phyloP scores from a whole-genome alignment of 1,140 invertebrate species.

The Pseudomyrmex concolor region DNA sequence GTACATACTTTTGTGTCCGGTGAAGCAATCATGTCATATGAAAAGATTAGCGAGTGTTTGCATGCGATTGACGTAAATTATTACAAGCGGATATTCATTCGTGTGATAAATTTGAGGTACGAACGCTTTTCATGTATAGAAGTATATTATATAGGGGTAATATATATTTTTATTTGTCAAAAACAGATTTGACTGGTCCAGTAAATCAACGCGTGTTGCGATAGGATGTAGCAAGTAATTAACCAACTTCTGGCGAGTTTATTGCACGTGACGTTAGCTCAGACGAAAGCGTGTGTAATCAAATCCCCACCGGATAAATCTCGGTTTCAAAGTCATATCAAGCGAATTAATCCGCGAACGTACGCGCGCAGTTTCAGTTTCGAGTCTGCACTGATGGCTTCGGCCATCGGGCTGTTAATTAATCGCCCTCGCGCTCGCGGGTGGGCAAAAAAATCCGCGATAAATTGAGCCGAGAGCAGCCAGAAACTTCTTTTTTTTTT shows the following conservation, averaged over 20 bases:
- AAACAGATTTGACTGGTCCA: not conserved
- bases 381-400: constrained; percentile 48
- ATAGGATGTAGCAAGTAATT: constrained; percentile 27
- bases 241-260: constrained; percentile 25
- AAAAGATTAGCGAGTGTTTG: constrained; percentile 10
- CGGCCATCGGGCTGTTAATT: constrained; percentile 66
- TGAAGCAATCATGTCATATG: constrained; percentile 23
- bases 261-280: constrained; percentile 51
- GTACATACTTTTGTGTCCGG: not conserved
- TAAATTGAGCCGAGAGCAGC: constrained; percentile 63
- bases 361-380: not conserved
- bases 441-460: constrained; percentile 59
- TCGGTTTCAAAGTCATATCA: constrained; percentile 55
- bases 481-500: constrained; percentile 53
- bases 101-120: not conserved
- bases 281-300: constrained; percentile 63
- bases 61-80: not conserved
- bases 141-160: not conserved
- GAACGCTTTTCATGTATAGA: no score
- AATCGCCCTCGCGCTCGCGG: constrained; percentile 58
- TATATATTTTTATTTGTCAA: not conserved
- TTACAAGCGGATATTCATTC: not conserved
- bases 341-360: constrained; percentile 61
- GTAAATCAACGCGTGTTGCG: not conserved
- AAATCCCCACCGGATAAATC: constrained; percentile 35